phyloP scores from a whole-genome alignment of 1,140 invertebrate species.

The Epicauta chinensis region DNA sequence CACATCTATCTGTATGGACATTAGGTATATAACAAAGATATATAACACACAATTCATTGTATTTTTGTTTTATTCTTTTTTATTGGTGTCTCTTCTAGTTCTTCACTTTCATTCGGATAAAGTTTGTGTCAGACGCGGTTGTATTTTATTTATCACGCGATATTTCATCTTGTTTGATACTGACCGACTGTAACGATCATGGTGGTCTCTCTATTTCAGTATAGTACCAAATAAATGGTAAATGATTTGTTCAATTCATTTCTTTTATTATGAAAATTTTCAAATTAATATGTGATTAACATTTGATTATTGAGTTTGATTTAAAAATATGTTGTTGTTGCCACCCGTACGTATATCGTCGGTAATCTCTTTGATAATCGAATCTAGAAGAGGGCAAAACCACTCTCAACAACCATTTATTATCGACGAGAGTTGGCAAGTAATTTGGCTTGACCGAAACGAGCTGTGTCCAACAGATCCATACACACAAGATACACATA shows the following conservation, averaged over 20 bases:
- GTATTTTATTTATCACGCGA: slow-evolving; percentile 23
- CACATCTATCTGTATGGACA: not conserved
- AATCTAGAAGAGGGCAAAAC: slow-evolving; percentile 6
- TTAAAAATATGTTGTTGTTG: not conserved
- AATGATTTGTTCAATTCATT: too few relatives aligned
- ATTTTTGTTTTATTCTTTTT: not conserved
- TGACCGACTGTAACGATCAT: slow-evolving; percentile 8
- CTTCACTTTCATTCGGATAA: not conserved
- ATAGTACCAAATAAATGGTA: not conserved
- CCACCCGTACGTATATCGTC: slow-evolving; percentile 4
- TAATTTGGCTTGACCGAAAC: slow-evolving; percentile 14
- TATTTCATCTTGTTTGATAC: slow-evolving; percentile 23
- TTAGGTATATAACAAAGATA: too few relatives aligned
- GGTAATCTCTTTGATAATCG: slow-evolving; percentile 14
- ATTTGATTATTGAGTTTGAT: too few relatives aligned
- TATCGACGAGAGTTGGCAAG: slow-evolving; percentile 10
- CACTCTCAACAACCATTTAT: slow-evolving; percentile 14
- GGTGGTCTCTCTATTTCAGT: slow-evolving; percentile 8
- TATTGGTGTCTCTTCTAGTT: not conserved
- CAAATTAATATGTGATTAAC: too few relatives aligned
- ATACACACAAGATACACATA: not conserved
- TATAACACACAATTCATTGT: slow-evolving; percentile 2
- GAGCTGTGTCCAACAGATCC: not conserved
- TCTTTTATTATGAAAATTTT: too few relatives aligned
- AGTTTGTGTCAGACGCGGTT: too few relatives aligned